Percentiles rank a stretch among this genome's conserved stretches.
Conservation (phyloP, 35 echinoderm and acorn worm species). For the Eucidaris tribuloides region DNA sequence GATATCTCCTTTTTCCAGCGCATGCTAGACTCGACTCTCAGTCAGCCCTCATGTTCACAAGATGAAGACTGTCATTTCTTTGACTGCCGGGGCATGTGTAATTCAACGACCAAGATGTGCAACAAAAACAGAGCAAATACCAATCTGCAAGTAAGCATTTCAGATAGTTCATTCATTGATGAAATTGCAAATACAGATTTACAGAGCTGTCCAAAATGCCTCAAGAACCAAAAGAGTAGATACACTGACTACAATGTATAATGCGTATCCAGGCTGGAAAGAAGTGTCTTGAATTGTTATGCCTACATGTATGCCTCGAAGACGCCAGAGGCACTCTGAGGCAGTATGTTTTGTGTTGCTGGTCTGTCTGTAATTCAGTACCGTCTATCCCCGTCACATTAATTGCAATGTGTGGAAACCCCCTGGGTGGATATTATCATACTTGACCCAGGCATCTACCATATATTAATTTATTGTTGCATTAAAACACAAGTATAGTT, state of each 20-base stretch:
- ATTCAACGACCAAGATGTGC: slow-evolving; percentile 28
- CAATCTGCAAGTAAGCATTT: slow-evolving; percentile 67
- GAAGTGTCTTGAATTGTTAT: not conserved
- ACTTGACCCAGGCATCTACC: too few species aligned
- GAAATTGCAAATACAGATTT: not conserved
- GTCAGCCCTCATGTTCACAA: slow-evolving; percentile 25
- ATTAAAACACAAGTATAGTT: too few species aligned
- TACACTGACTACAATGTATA: not conserved
- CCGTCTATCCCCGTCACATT: too few species aligned
- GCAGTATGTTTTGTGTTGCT: too few species aligned
- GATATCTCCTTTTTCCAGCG: slow-evolving; percentile 55
- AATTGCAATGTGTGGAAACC: too few species aligned
- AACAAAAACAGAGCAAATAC: slow-evolving; percentile 35
- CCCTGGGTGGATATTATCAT: too few species aligned
- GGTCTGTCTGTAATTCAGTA: too few species aligned
- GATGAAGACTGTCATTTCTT: slow-evolving; percentile 74
- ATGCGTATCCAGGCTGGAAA: too few species aligned
- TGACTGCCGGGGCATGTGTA: slow-evolving; percentile 60
- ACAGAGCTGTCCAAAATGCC: not conserved
- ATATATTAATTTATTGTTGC: too few species aligned
- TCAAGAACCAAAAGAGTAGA: too few species aligned
- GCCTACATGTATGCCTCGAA: not conserved
- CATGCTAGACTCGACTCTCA: slow-evolving; percentile 11
- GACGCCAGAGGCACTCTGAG: not conserved
- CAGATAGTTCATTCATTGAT: not conserved